These are phyloP conservation scores for Eilema caniola DNA, from an alignment of 2,888 invertebrate genomes.

Conservation along the genomic window DNA sequence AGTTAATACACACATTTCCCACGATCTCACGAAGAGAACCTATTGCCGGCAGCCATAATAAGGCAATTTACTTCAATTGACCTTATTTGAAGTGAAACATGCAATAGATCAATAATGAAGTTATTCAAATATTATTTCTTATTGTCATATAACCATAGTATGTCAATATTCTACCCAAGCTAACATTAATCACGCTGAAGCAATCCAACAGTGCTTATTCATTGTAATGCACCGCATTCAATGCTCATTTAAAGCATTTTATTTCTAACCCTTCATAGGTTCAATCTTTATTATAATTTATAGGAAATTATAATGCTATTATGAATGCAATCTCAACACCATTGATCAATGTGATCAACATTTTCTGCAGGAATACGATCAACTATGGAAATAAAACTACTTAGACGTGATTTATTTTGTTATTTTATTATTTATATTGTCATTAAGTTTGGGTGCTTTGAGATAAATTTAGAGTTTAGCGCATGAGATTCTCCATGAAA, in stretches of 20 bases:
- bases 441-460: no score
- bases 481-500: no score
- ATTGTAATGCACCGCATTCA: neutral
- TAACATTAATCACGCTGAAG: neutral
- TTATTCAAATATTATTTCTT: neutral
- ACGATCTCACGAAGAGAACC: neutral
- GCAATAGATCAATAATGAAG: slow-evolving; percentile 12
- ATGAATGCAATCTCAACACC: neutral
- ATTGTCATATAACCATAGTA: neutral
- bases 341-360: neutral
- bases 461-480: no score
- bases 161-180: slow-evolving; percentile 5
- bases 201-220: neutral
- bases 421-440: no score
- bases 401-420: neutral
- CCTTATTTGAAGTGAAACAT: slow-evolving; percentile 30
- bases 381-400: neutral
- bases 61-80: slow-evolving; percentile 23
- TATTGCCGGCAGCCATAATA: neutral
- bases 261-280: neutral
- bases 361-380: neutral
- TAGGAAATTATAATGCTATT: slow-evolving; percentile 3
- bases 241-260: slow-evolving; percentile 1
- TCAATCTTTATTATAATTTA: neutral
- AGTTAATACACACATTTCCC: neutral